Conservation (phyloP, 2,797 vertebrate species). For the Gallinago nigripennis region DNA sequence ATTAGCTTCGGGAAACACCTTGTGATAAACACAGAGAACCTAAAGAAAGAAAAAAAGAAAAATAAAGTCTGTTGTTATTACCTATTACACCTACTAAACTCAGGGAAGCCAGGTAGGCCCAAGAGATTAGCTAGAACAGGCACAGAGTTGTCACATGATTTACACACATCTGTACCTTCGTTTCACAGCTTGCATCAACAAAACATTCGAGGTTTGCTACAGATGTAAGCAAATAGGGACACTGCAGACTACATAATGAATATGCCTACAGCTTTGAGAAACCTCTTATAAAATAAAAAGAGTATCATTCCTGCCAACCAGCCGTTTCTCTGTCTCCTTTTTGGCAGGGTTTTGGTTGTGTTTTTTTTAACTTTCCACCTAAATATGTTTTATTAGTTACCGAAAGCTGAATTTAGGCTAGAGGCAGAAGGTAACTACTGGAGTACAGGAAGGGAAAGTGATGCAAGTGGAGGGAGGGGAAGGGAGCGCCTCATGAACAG, state of each 20-base stretch:
- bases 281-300: neutral
- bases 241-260: neutral
- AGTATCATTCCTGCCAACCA: neutral
- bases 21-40: neutral
- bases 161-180: neutral
- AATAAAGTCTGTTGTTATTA: neutral
- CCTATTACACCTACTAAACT: neutral
- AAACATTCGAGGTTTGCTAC: neutral
- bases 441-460: neutral
- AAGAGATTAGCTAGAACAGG: neutral
- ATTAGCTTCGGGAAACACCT: slow-evolving; percentile 40
- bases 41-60: neutral
- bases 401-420: neutral
- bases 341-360: neutral
- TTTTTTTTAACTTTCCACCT: neutral
- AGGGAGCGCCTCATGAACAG: neutral
- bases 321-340: neutral
- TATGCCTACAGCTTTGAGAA: neutral
- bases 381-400: neutral
- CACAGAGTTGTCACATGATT: neutral
- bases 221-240: neutral
- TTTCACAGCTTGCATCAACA: neutral
- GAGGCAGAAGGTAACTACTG: neutral
- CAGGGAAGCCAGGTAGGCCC: neutral
- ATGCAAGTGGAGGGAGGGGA: neutral